phyloP scores from a whole-genome alignment of 2,888 invertebrate genomes.

The Hypomecis punctinalis region DNA sequence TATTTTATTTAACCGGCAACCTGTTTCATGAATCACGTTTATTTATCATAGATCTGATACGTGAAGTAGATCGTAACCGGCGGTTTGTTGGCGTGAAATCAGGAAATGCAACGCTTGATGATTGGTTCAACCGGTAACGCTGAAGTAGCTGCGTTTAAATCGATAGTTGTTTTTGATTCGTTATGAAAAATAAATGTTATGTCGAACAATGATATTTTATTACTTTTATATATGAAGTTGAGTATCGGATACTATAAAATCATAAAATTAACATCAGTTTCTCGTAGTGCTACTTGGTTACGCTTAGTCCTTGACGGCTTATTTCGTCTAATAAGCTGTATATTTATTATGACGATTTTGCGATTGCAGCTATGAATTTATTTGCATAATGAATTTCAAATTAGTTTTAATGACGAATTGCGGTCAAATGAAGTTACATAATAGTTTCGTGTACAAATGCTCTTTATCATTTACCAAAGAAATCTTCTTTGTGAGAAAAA shows the following conservation, averaged over 20 bases:
- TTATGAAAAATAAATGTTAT: slow-evolving; percentile 43
- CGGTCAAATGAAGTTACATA: too few species aligned
- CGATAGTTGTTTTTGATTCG: slow-evolving; percentile 45
- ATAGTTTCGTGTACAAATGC: too few species aligned
- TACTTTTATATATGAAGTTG: slow-evolving; percentile 7
- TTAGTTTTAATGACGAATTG: slow-evolving; percentile 14
- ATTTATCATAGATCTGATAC: slow-evolving; percentile 45
- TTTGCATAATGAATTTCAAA: slow-evolving; percentile 23
- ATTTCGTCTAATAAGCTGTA: slow-evolving; percentile 24
- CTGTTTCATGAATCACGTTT: slow-evolving; percentile 45
- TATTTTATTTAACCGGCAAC: slow-evolving; percentile 42
- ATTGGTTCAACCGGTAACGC: slow-evolving; percentile 58
- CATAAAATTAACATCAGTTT: too few species aligned
- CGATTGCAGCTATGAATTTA: slow-evolving; percentile 19
- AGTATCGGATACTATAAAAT: too few species aligned
- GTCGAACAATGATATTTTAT: slow-evolving; percentile 32
- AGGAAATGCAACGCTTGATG: slow-evolving; percentile 62
- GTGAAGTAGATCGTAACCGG: slow-evolving; percentile 58
- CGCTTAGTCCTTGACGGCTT: slow-evolving; percentile 19
- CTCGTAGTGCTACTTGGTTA: too few species aligned
- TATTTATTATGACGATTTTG: slow-evolving; percentile 14
- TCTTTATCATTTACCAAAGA: too few species aligned
- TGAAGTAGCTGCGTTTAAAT: slow-evolving; percentile 53
- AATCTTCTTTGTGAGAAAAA: too few species aligned
- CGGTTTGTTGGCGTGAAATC: slow-evolving; percentile 61